Evolutionary conservation across 2,797 vertebrate species (phyloP).

Genomic region (Microhierax caerulescens): DNA sequence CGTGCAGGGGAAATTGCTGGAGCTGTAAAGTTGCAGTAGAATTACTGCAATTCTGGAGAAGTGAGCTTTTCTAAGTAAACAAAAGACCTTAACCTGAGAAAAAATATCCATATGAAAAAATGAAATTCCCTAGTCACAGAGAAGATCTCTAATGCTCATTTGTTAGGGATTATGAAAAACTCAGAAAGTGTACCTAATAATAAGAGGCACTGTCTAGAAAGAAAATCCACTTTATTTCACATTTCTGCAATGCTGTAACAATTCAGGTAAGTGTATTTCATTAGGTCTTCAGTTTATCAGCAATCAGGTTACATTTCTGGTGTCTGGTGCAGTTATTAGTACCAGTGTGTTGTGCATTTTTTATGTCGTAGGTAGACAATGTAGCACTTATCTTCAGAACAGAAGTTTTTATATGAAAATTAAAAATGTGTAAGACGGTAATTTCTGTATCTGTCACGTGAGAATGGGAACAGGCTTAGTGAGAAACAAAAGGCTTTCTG

Average conservation of each 20-base stretch:
- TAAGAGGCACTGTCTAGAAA: not conserved
- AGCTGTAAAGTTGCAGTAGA: not conserved
- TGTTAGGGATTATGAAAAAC: not conserved
- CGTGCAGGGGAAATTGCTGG: not conserved
- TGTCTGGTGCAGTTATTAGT: not conserved
- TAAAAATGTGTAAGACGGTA: not conserved
- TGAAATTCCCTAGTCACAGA: not conserved
- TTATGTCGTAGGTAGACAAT: not conserved
- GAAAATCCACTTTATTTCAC: not conserved
- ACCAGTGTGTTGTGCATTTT: not conserved
- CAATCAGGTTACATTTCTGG: not conserved
- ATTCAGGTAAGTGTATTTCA: not conserved
- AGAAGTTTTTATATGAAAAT: slow-evolving; percentile 5
- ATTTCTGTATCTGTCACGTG: not conserved
- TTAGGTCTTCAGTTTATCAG: not conserved
- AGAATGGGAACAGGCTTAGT: slow-evolving; percentile 8
- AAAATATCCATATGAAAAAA: not conserved
- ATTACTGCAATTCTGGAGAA: not conserved
- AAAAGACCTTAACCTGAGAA: not conserved
- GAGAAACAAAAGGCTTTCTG: slow-evolving; percentile 11
- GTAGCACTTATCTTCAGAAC: not conserved
- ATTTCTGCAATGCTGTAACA: not conserved
- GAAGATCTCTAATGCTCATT: not conserved
- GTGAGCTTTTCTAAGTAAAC: not conserved
- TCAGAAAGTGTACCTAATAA: not conserved